Conservation (phyloP, 35 echinoderm and acorn worm genomes). For the Nesometra sesokonis region DNA sequence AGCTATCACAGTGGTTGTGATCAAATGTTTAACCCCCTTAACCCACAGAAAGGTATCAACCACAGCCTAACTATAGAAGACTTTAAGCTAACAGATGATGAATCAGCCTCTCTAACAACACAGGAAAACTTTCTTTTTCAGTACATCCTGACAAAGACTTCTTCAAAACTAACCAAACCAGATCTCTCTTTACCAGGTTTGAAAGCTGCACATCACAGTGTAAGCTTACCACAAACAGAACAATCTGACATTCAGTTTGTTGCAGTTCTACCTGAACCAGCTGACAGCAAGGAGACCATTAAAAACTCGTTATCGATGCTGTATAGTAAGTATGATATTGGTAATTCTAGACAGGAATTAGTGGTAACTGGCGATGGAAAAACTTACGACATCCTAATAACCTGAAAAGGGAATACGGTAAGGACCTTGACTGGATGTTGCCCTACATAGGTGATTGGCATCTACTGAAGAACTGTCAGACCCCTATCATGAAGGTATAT, state of each 20-base stretch:
- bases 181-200: constrained; percentile 26
- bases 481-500: constrained; percentile 52
- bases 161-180: background rate
- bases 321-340: constrained; percentile 23
- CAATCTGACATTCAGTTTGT: constrained; percentile 28
- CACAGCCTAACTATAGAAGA: background rate
- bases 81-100: background rate
- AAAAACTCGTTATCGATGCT: constrained; percentile 11
- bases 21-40: background rate
- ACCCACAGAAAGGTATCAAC: background rate
- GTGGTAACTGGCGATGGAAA: constrained; percentile 56
- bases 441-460: constrained; percentile 87
- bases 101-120: background rate
- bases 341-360: constrained; percentile 21
- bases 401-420: constrained; percentile 42
- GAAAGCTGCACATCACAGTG: background rate
- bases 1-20: background rate
- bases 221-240: background rate
- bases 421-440: constrained; percentile 40
- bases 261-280: constrained; percentile 26
- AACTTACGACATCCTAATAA: constrained; percentile 38
- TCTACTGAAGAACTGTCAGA: constrained; percentile 61
- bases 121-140: background rate
- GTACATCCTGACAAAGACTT: background rate
- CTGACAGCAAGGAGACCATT: constrained; percentile 37